Base-by-base conservation (phyloP, 2,888 invertebrate species). In the Aproaerema taeniolella region DNA sequence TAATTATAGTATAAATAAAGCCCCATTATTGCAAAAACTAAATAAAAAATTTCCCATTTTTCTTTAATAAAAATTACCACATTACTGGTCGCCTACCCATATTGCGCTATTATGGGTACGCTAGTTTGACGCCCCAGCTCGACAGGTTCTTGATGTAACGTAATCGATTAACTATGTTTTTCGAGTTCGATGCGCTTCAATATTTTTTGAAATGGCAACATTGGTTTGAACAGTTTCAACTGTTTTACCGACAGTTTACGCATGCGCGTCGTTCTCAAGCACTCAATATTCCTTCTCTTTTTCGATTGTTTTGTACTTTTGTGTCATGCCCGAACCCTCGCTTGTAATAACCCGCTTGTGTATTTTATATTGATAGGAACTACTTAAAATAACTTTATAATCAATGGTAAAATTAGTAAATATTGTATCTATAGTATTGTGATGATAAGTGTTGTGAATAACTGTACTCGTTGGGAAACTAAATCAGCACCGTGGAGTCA, bases 401-500 rank as follows among this genome's bases (percentile, higher is more conserved):
- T 81, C 68, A 56, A 83, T 85, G 85, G 73, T 83, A 83, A 67
- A 61, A 58, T 58, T 68, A 73, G 68, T 62, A 59, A 59, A 54
- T 56, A 57, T 66, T 64, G 43, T 69, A 70, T 71, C 65, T 69
- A 81, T 71, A 67, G 72, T 73, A 80, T 81, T 85, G 86, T 86
- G 86, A 86, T 86, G 86, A 79, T 80, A 86, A 81, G 86, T 86
- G 86, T 71, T 82, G 85, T 83, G 83, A 75, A 67, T 83, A 83
- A 81, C 74, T 80, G 80, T 85, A 85, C 68, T 79, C 75, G 71
- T 74, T 80, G 85, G 85, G 76, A 85, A 79, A 64, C 72, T 78
- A 87, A 87, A 80, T 78, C 87, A 82, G 87, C 87, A 87, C 83
- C 87, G 87, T 87, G 87, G 87, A 87, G 87, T 87, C 87, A 78